phyloP scores from a whole-genome alignment of 23 tunicate species.

The Diplosoma virens region DNA sequence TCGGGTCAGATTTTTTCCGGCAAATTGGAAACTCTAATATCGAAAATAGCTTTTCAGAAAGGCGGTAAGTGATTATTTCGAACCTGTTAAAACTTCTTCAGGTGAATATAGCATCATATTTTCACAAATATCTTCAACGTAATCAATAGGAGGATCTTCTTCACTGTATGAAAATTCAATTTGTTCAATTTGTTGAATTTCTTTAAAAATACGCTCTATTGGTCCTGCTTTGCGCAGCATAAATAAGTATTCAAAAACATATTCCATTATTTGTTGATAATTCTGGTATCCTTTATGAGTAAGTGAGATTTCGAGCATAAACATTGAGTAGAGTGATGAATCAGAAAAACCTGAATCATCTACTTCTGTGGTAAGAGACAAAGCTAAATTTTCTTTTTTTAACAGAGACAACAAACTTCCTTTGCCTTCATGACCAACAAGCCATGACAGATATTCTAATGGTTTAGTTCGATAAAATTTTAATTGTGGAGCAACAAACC shows the following conservation, averaged over 20 bases:
- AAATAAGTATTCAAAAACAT: conserved; percentile 48
- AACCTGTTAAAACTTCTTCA: conserved; percentile 56
- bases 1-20: too few relatives aligned
- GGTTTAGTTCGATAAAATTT: conserved; percentile 66
- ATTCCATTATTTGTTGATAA: conserved; percentile 45
- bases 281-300: conserved; percentile 48
- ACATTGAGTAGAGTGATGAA: conserved; percentile 23
- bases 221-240: conserved; percentile 48
- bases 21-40: too few relatives aligned
- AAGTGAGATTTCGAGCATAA: conserved; percentile 41
- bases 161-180: conserved; percentile 57
- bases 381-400: conserved; percentile 47
- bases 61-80: neutral
- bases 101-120: conserved; percentile 44
- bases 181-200: conserved; percentile 74
- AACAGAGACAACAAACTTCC: conserved; percentile 72
- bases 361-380: conserved; percentile 42
- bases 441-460: conserved; percentile 65
- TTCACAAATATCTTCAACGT: conserved; percentile 39
- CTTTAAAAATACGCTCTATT: conserved; percentile 25
- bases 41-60: too few relatives aligned
- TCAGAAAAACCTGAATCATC: conserved; percentile 55
- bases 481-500: conserved; percentile 71
- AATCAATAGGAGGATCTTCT: conserved; percentile 37
- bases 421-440: conserved; percentile 85